These are phyloP conservation scores for Mystacides longicornis DNA, from an alignment of 2,888 invertebrate genomes.

Conservation along the genomic window DNA sequence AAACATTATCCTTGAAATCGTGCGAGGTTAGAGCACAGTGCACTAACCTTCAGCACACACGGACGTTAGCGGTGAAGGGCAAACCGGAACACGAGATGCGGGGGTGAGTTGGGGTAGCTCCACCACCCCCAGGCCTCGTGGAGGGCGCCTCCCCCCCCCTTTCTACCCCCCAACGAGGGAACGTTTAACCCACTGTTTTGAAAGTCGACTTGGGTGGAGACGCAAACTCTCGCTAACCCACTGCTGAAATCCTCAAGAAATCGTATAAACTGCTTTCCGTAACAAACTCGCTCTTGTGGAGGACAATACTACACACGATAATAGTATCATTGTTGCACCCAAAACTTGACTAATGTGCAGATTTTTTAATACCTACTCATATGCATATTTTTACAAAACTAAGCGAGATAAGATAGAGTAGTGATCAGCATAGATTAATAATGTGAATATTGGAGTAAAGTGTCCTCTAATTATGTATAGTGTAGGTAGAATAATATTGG, in stretches of 20 bases:
- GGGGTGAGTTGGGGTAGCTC: conserved; percentile 28
- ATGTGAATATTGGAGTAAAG: too few species aligned
- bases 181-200: conserved; percentile 27
- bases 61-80: conserved; percentile 13
- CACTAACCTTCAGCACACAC: conserved; percentile 25
- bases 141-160: not conserved
- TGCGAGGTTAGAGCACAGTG: conserved; percentile 9
- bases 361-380: too few species aligned
- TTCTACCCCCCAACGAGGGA: conserved; percentile 35
- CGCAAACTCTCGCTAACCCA: conserved; percentile 26
- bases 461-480: too few species aligned
- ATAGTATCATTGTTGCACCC: too few species aligned
- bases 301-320: too few species aligned
- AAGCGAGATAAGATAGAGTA: too few species aligned
- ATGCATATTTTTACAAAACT: too few species aligned
- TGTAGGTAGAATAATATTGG: too few species aligned
- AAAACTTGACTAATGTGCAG: too few species aligned
- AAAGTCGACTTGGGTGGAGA: conserved; percentile 9
- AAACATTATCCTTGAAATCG: not conserved
- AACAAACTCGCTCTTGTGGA: too few species aligned
- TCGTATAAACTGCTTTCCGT: too few species aligned
- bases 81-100: conserved; percentile 11
- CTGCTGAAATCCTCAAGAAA: conserved; percentile 5
- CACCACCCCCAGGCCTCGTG: not conserved
- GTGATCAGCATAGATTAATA: too few species aligned